A percentile compares a stretch with the other conserved stretches of the same genome.
Conservation (phyloP, 2,113 vertebrate species). For the Hylia prasina region DNA sequence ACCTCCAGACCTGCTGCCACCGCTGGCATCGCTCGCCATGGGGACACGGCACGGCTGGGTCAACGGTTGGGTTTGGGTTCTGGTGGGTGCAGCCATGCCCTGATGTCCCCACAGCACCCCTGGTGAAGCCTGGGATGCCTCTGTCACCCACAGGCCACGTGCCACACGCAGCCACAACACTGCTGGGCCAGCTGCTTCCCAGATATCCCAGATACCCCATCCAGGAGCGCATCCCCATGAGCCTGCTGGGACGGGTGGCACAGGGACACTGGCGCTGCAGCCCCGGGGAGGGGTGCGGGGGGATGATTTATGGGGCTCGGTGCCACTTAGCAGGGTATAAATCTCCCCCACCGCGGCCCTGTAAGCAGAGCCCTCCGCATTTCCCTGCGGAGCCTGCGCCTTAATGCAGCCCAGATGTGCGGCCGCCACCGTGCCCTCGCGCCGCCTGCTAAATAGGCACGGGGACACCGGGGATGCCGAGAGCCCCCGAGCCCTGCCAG, state of each 20-base stretch:
- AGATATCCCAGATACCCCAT: background rate
- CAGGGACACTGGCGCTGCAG: background rate
- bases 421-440: constrained; percentile 16
- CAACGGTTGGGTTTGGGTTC: too few species aligned
- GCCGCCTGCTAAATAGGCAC: background rate
- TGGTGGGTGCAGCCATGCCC: fast-evolving
- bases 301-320: background rate
- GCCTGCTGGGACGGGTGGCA: background rate
- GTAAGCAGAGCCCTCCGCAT: constrained; percentile 26
- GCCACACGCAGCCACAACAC: background rate
- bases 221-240: fast-evolving
- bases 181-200: background rate
- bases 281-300: background rate
- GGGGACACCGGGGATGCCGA: background rate
- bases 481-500: background rate
- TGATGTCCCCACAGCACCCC: background rate
- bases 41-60: background rate
- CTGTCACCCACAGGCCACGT: background rate
- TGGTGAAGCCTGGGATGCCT: background rate
- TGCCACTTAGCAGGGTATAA: constrained; percentile 48
- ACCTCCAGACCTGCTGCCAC: fast-evolving
- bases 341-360: background rate
- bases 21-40: fast-evolving
- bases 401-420: constrained; percentile 54
- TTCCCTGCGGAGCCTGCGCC: constrained; percentile 23